Evolutionary conservation across 1,140 invertebrate genomes (phyloP), one percentile per base, ranked within the genome.

Genomic region (Stenopsyche tienmushanensis): DNA sequence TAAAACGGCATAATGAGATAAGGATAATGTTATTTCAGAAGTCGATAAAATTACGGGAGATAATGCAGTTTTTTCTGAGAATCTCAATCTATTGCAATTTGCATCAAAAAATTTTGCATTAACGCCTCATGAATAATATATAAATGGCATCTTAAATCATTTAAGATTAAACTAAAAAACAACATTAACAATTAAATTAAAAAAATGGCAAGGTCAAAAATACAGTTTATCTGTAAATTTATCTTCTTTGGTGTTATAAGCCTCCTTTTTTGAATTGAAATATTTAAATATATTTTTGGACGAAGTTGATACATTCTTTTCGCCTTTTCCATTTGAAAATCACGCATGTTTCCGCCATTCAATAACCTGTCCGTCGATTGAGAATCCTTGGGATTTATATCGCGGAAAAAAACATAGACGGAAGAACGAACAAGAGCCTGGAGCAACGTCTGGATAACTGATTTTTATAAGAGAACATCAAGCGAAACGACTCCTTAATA

Each of bases 391-490:
- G 8, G 3, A 8, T 47, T 5, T 15, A 47, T 18, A 18, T 47
- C 44, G 44, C 17, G 5, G 17, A 5, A 47, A 7, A 34, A 13
- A 9, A 13, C 44, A 20, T 47, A 20, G 18, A 47, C 44, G 44
- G 18, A 47, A 47, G 44, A 47, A 47, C 18, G 44, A 47, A 47
- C 44, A 47, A 20, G 44, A 47, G 44, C 44, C 44, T 20, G 10
- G 44, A 18, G 44, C 44, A 47, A 47, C 44, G 44, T 47, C 44
- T 47, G 44, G 44, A 47, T 47, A 47, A 47, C 44, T 47, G 44
- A 47, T 47, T 47, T 47, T 47, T 47, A 47, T 47, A 47, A 47
- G 17, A 47, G 44, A 47, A 47, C 44, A 47, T 47, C 44, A 47
- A 47, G 44, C 44, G 44, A 47, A 47, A 47, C 44, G 44, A 47